Evolutionary conservation across 2,797 vertebrate genomes (phyloP), one percentile per base, ranked within the genome.

Genomic region (Betta splendens): DNA sequence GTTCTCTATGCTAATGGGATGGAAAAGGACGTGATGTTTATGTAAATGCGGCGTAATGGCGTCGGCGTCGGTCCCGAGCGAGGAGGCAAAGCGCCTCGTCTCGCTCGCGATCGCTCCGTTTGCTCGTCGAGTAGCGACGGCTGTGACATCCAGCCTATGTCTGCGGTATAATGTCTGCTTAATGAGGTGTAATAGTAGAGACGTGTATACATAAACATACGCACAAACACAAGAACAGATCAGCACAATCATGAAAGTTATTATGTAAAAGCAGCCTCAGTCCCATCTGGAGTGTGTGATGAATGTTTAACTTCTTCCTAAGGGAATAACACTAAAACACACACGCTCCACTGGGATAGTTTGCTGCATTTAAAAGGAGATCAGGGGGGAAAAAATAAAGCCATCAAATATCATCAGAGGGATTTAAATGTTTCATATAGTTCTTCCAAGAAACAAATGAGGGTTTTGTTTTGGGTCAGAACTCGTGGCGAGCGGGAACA

Each of bases 1-100:
- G 55, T 75, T 81, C 48, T 69, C 46, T 66, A 80, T 84, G 82
- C 72, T 86, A 81, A 89, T 79, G 64, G 69, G 50, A 80, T 79
- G 72, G 74, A 73, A 81, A 72, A 77, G 49, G 54, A 16, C 60
- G 59, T 48, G 70, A 75, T 79, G 74, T 72, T 81, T 79, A 88
- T 84, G 85, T 70, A 81, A 87, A 86, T 86, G 80, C 65, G 54
- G 33, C 57, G 75, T 49, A 78, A 65, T 69, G 31, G 55, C 29
- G 25, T 26, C 52, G 9, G 64, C 31, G 39, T 56, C 21, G 12
- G 69, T 77, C 79, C 65, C 72, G 0, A 51, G 60, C 55, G 43
- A 77, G 68, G 55, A 7, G 53, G 73, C 66, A 60, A 73, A 77
- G 57, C 49, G 26, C 32, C 55, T 66, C 44, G 49, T 50, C 69